Base-by-base conservation (phyloP, 2,113 vertebrate species). In the Cyanocitta stelleri region DNA sequence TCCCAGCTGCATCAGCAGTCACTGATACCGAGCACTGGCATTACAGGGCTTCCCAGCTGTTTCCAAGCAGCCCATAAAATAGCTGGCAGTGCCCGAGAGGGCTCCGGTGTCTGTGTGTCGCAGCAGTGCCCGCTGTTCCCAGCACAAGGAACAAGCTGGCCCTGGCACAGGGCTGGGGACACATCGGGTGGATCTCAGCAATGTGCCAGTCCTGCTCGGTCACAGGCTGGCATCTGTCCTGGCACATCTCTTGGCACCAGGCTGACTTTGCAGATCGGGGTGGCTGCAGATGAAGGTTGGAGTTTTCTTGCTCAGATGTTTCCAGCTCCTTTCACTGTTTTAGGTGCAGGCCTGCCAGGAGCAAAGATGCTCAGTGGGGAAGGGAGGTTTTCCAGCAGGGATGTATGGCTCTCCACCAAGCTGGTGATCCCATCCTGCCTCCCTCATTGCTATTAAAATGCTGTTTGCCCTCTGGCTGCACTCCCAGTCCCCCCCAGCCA, bases 191-290 rank as follows among this genome's bases (percentile, higher is more conserved):
- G 20, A 41, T 72, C 75, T 64, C 35, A 22, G 4, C 39, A 4
- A 5, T 0, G 0, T 8, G 26, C 59, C 6, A 2, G 32, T 35
- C 51, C 69, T 81, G 18, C 33, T 46, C 1, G 3, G 55, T 11
- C 46, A 74, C 37, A 30, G 44, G 39, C 73, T 78, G 69, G 33
- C 21, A 19, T 33, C 73, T 59, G 1, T 5, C 37, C 85, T 63
- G 64, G 64, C 37, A 46, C 51, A 24, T 11, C 59, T 23, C 37
- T 29, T 26, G 76, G 46, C 20, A 7, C 19, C 80, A 29, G 41
- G 32, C n/a, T n/a, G 59, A 5, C 29, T 73, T 41, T 66, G 20
- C 73, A 51, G 33, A 18, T 58, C 29, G 15, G 55, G 33, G 46
- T 16, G 54, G 35, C 48, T 82, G 81, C 52, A 89, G 66, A 29